Conservation (phyloP, 2,888 invertebrate genomes). For the Kryphioiulus occultus region DNA sequence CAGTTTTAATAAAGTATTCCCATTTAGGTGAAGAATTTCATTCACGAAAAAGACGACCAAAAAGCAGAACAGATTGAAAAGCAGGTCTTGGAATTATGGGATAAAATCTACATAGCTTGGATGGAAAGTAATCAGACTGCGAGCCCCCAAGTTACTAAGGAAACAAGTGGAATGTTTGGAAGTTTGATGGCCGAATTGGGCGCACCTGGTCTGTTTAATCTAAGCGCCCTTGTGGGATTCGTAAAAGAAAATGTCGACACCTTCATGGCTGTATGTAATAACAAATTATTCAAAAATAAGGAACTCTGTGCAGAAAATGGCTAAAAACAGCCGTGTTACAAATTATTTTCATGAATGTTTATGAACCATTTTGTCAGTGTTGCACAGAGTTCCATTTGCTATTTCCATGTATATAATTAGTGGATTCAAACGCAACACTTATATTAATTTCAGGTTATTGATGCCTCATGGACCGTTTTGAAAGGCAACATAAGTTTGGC, state of each 20-base stretch:
- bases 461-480: constrained; percentile 87
- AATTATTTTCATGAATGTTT: too few species aligned
- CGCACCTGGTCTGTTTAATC: constrained; percentile 71
- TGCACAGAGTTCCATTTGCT: not conserved
- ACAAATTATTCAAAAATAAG: not conserved
- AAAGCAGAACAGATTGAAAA: constrained; percentile 84
- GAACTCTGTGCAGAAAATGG: not conserved
- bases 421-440: constrained; percentile 29
- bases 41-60: constrained; percentile 79
- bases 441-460: constrained; percentile 69
- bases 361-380: not conserved
- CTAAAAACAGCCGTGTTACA: too few species aligned
- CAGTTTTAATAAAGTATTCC: not conserved
- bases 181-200: constrained; percentile 60
- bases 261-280: constrained; percentile 72
- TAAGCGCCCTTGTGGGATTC: constrained; percentile 78
- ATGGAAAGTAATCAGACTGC: constrained; percentile 69
- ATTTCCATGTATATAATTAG: not conserved
- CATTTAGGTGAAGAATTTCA: constrained; percentile 74
- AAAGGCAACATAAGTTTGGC: constrained; percentile 90
- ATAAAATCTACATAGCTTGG: constrained; percentile 91
- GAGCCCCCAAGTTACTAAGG: constrained; percentile 53
- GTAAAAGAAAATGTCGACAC: constrained; percentile 90
- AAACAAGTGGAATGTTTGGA: constrained; percentile 56
- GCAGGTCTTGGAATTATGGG: constrained; percentile 92